Conservation (phyloP, 1,140 invertebrate species). For the Euura lappo region DNA sequence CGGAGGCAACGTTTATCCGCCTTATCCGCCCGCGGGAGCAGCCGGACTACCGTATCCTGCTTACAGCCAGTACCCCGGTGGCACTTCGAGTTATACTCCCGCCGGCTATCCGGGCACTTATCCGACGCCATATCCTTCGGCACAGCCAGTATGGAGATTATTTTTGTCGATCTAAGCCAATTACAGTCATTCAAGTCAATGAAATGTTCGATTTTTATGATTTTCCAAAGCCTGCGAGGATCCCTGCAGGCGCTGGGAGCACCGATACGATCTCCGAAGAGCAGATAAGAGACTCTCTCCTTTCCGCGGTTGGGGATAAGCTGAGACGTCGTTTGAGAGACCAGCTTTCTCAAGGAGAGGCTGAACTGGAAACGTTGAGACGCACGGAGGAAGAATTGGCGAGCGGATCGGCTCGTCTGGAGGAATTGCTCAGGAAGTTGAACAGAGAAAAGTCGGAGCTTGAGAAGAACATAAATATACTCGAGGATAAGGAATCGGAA, state of each 20-base stretch:
- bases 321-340: conserved; percentile 85
- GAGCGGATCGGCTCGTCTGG: conserved; percentile 84
- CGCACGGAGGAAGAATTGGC: conserved; percentile 88
- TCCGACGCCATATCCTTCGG: conserved; percentile 39
- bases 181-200: no score
- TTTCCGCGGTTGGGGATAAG: conserved; percentile 96
- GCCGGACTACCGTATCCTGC: conserved; percentile 50
- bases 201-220: background rate
- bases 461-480: conserved; percentile 82
- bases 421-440: conserved; percentile 80
- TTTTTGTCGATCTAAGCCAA: background rate
- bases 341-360: conserved; percentile 86
- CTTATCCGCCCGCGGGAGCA: conserved; percentile 43
- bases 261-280: conserved; percentile 91
- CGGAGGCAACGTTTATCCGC: conserved; percentile 42
- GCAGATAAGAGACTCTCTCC: conserved; percentile 90
- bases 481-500: conserved; percentile 87
- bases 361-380: conserved; percentile 89
- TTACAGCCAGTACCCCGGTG: conserved; percentile 41
- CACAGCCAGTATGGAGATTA: conserved; percentile 39
- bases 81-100: conserved; percentile 39
- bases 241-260: conserved; percentile 57
- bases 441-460: conserved; percentile 86
- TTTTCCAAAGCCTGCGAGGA: conserved; percentile 52
- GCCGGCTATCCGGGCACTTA: conserved; percentile 49